Percentiles rank a stretch among this genome's conserved stretches.
Evolutionary conservation across 2,113 vertebrate genomes (phyloP).

Genomic region (Mellivora capensis): DNA sequence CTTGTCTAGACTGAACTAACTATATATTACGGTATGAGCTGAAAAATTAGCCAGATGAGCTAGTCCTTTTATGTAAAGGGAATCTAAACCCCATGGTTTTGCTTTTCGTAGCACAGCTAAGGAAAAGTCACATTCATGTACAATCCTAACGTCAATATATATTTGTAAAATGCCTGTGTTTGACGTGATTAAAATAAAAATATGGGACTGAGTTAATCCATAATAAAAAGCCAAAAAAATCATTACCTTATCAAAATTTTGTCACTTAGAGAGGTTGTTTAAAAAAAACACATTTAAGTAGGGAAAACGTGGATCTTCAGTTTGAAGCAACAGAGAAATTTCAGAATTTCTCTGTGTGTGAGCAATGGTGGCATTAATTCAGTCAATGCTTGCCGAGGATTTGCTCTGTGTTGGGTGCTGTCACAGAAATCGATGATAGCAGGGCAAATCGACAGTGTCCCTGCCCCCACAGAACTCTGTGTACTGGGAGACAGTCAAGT

Average conservation of each 20-base stretch:
- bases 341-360: not conserved
- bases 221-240: not conserved
- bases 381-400: not conserved
- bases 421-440: not conserved
- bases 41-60: not conserved
- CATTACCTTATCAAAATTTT: not conserved
- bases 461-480: not conserved
- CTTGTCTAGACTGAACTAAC: slow-evolving; percentile 7
- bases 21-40: not conserved
- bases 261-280: not conserved
- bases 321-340: not conserved
- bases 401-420: not conserved
- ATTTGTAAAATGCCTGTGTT: not conserved
- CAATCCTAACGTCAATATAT: not conserved
- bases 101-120: not conserved
- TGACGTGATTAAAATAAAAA: not conserved
- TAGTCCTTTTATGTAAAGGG: not conserved
- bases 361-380: not conserved
- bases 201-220: not conserved
- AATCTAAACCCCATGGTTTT: not conserved
- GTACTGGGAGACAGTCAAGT: not conserved
- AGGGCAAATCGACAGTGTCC: not conserved
- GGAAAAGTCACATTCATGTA: not conserved
- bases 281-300: not conserved
- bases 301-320: not conserved